A percentile compares a stretch with the other conserved stretches of the same genome.
Conservation (phyloP, 2,888 invertebrate species). For the Eupithecia inturbata region DNA sequence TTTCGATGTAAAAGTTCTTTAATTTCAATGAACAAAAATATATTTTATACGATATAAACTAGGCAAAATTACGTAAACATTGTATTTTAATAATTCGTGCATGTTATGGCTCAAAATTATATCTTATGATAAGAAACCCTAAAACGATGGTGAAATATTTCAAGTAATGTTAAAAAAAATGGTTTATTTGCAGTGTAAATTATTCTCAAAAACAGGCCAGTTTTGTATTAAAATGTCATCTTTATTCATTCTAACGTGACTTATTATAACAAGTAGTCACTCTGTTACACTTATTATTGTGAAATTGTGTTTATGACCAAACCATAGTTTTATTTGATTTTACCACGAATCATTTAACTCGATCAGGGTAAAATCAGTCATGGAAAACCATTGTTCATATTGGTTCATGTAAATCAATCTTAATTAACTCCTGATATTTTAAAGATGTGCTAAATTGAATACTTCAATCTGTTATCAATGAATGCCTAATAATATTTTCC, state of each 20-base stretch:
- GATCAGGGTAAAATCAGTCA: slow-evolving; percentile 66
- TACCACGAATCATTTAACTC: slow-evolving; percentile 17
- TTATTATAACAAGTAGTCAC: no score
- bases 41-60: slow-evolving; percentile 7
- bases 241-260: not conserved
- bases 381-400: slow-evolving; percentile 43
- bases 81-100: slow-evolving; percentile 19
- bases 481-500: slow-evolving; percentile 48
- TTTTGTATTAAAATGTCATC: not conserved
- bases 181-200: not conserved
- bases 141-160: not conserved
- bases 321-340: not conserved
- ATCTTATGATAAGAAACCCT: slow-evolving; percentile 2
- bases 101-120: slow-evolving; percentile 27
- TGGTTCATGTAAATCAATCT: not conserved
- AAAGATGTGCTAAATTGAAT: not conserved
- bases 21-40: not conserved
- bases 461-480: not conserved
- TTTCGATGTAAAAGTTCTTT: not conserved
- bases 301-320: not conserved
- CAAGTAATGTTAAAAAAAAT: not conserved
- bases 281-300: not conserved
- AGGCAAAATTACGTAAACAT: slow-evolving; percentile 21
- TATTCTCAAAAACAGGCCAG: not conserved
- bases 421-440: not conserved